Conservation (phyloP, 1,140 invertebrate genomes). For the Drosophila pachea region DNA sequence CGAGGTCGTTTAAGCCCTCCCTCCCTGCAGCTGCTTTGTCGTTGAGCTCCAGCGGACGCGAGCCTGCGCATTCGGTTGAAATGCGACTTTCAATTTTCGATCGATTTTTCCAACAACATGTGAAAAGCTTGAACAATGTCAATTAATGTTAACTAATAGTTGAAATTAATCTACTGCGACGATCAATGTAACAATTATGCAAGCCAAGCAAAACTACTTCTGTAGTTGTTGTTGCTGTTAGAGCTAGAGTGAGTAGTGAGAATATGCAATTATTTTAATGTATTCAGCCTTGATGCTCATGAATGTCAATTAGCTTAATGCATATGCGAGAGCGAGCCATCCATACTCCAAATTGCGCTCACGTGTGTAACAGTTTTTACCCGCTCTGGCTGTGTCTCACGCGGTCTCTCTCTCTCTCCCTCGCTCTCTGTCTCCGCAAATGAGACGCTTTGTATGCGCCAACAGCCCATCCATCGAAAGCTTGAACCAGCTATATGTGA, state of each 20-base stretch:
- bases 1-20: neutral
- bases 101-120: conserved; percentile 61
- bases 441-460: conserved; percentile 69
- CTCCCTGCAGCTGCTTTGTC: neutral
- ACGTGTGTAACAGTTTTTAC: neutral
- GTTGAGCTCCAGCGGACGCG: conserved; percentile 4
- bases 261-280: conserved; percentile 76
- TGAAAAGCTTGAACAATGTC: conserved; percentile 31
- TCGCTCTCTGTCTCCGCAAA: conserved; percentile 39
- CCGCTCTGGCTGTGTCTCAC: conserved; percentile 5
- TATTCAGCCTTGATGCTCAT: conserved; percentile 71
- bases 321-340: conserved; percentile 21
- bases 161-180: conserved; percentile 38
- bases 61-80: conserved; percentile 26
- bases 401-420: conserved; percentile 13
- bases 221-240: conserved; percentile 18
- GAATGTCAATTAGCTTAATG: conserved; percentile 70
- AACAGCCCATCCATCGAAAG: conserved; percentile 40
- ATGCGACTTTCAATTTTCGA: conserved; percentile 38
- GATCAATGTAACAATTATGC: conserved; percentile 69
- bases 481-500: conserved; percentile 19
- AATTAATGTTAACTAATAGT: conserved; percentile 28
- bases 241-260: conserved; percentile 48
- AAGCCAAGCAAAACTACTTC: conserved; percentile 19
- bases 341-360: conserved; percentile 37